Percentiles rank a stretch among this genome's conserved stretches.
phyloP scores from a whole-genome alignment of 2,113 vertebrate genomes.

The Mobula hypostoma region DNA sequence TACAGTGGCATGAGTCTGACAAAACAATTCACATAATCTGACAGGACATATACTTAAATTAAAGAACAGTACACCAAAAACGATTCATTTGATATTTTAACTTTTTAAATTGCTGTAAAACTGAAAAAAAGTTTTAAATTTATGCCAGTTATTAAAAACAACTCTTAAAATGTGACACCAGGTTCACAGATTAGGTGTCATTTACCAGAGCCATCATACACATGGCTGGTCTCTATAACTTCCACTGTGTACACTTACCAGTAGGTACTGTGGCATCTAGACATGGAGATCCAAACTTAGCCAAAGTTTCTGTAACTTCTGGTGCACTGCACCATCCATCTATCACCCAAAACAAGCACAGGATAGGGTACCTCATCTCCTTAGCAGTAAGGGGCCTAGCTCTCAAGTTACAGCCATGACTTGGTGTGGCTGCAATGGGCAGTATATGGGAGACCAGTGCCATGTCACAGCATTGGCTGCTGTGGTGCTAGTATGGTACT shows the following conservation, averaged over 20 bases:
- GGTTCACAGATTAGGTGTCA: not conserved
- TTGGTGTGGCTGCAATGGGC: not conserved
- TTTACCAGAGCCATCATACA: not conserved
- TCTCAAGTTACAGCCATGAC: not conserved
- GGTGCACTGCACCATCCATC: too few relatives aligned
- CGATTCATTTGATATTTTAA: not conserved
- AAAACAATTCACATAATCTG: not conserved
- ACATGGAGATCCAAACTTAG: too few relatives aligned
- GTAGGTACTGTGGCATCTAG: not conserved
- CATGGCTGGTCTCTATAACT: not conserved
- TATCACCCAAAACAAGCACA: not conserved
- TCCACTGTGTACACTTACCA: not conserved
- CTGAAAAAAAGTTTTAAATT: slow-evolving; percentile 34
- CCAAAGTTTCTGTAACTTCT: too few relatives aligned
- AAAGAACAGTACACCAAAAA: not conserved
- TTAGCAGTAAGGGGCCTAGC: not conserved
- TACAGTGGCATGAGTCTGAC: slow-evolving; percentile 16
- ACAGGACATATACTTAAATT: slow-evolving; percentile 16
- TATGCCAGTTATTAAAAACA: slow-evolving; percentile 18
- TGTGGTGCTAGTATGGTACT: not conserved
- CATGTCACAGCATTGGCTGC: not conserved
- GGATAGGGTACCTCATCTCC: not conserved
- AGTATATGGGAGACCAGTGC: not conserved
- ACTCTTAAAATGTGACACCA: not conserved
- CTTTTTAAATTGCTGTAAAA: slow-evolving; percentile 24